A percentile compares a stretch with the other conserved stretches of the same genome.
Conservation (phyloP, 2,797 vertebrate genomes). For the Halcyon chelicuti region DNA sequence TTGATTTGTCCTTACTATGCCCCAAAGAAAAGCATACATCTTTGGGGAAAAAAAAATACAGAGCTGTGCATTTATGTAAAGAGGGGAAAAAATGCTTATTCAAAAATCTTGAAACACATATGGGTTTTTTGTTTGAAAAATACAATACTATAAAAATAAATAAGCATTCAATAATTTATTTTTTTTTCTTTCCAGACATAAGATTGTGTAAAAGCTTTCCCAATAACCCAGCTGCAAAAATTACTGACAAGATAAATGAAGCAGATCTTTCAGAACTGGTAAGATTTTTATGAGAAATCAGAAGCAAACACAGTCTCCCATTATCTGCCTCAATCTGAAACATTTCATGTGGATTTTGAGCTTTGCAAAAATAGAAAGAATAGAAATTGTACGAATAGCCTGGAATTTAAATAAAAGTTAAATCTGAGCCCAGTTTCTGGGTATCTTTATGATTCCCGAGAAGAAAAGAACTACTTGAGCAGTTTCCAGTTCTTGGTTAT, state of each 20-base stretch:
- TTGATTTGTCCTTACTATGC: conserved; percentile 51
- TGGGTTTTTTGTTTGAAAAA: neutral
- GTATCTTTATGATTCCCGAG: neutral
- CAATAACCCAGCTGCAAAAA: neutral
- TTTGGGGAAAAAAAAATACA: neutral
- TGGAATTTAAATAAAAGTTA: neutral
- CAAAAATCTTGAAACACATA: neutral
- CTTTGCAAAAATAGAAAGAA: neutral
- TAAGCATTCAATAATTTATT: neutral
- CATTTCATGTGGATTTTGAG: neutral
- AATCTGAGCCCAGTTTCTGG: neutral
- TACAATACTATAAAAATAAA: neutral
- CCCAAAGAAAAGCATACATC: conserved; percentile 6
- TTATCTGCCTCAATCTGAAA: neutral
- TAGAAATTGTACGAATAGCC: neutral
- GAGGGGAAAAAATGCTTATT: neutral
- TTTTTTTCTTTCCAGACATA: neutral
- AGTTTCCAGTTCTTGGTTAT: neutral
- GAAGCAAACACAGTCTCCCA: neutral
- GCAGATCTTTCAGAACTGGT: neutral
- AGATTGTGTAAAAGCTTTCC: neutral
- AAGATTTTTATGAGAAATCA: neutral
- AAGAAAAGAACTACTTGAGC: neutral
- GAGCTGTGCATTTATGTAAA: neutral
- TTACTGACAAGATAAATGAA: neutral